Evolutionary conservation across 2,113 vertebrate species (phyloP), one percentile per base, ranked within the genome.

Genomic region (Rhynchomys soricoides): DNA sequence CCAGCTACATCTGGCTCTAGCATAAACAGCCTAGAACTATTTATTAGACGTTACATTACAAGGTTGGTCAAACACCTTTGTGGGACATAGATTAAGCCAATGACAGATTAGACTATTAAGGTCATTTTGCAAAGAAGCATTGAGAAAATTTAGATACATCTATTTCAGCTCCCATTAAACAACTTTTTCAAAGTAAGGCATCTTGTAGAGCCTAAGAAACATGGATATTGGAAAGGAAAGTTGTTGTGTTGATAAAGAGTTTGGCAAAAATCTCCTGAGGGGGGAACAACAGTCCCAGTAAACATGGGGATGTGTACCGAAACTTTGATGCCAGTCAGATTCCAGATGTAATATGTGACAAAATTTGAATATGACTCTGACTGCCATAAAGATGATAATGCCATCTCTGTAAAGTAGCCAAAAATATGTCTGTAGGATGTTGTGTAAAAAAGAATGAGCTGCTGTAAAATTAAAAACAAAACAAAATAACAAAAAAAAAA

Each of bases 291-390:
- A 85, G 74, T 82, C 24, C 92, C 57, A 74, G n/a, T 93, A 95
- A 94, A 81, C n/a, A 52, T 75, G 24, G 31, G 81, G n/a, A 94
- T 52, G 59, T 91, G 16, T 19, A 66, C 50, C 95, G 78, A 89
- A 88, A 45, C 89, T 66, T 71, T 88, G 71, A 94, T 79, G 73
- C 66, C 26, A 88, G 82, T 78, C 31, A 68, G 66, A 68, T 68
- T 68, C 71, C 96, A 90, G 81, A 96, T 91, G 77, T 48, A 50
- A 93, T 81, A 66, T 81, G 64, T 71, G 79, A 92, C 87, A 45
- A 94, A 82, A 96, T 57, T 43, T 85, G 57, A 89, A 91, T 62
- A 40, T 93, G 85, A 96, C 74, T 97, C 95, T 86, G 11, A 96
- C 89, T 94, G 52, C 40, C 92, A 89, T 91, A 59, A 94, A 93